Evolutionary conservation across 1,140 invertebrate species (phyloP), one percentile per base, ranked within the genome.

Genomic region (Tribolium madens): DNA sequence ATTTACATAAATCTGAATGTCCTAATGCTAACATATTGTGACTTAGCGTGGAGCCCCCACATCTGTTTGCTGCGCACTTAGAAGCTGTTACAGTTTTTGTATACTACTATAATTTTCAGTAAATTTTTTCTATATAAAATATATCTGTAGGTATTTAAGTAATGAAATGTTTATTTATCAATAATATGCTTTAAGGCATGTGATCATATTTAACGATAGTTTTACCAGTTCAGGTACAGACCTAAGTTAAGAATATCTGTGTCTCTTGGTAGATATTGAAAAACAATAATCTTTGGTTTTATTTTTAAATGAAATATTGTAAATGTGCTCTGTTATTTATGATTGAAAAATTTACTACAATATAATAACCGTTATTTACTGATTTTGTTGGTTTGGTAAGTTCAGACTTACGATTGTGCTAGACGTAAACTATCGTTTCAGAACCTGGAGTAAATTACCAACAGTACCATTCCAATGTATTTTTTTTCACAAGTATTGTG

Each of bases 1-100:
- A 71, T 52, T 72, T 33, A 72, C 46, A 50, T 52, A 72, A 72
- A 72, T 72, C 70, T 72, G 70, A 72, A 72, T 72, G 70, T 72
- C 46, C 42, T 48, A 52, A 72, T 50, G 70, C 70, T 72, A 71
- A 52, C 46, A 72, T 50, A 72, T 48, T 52, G 70, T 72, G 70
- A 72, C 70, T 72, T 72, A 50, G 42, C 50, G 70, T 72, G 70
- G 70, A 72, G 50, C 12, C 50, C 52, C 70, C 70, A 72, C 70
- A 72, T 72, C 26, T 52, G 47, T 71, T 71, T 71, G 69, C 69
- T 71, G 47, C 47, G 69, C 69, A 71, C 69, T 71, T 71, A 71
- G 69, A n/a, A 50, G 47, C 42, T 71, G 69, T 50, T 71, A 71
- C 47, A 71, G 10, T 71, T 71, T 70, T 72, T 50, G 70, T 52